A percentile compares a stretch with the other conserved stretches of the same genome.
Conservation (phyloP, 2,113 vertebrate genomes). For the Erythrocercus mccallii region DNA sequence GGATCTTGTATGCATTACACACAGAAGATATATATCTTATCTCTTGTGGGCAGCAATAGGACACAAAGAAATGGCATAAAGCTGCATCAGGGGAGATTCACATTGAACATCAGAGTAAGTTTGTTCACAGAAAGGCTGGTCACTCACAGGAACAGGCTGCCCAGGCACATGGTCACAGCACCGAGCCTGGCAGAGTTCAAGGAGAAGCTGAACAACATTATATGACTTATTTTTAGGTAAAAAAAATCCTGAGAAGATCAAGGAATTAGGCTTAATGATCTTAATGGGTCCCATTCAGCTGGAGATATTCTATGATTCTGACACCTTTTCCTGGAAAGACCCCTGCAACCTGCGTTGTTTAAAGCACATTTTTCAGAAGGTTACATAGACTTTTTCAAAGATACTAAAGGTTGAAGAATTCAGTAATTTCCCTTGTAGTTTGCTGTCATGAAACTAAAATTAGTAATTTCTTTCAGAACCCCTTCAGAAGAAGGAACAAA, state of each 20-base stretch:
- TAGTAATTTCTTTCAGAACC: not conserved
- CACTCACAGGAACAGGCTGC: not conserved
- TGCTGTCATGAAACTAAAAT: not conserved
- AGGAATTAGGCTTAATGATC: not conserved
- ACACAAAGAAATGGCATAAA: not conserved
- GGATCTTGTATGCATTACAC: not conserved
- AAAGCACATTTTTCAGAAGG: not conserved
- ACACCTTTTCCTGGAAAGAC: not conserved
- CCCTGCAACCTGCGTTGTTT: not conserved
- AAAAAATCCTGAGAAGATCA: not conserved
- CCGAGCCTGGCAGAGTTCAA: not conserved
- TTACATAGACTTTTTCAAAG: not conserved
- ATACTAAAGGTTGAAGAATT: not conserved
- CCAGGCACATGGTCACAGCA: not conserved
- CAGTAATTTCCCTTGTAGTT: not conserved
- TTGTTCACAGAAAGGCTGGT: not conserved
- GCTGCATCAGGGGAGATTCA: not conserved
- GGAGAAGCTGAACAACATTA: accelerated
- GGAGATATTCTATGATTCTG: not conserved
- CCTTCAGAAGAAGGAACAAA: not conserved
- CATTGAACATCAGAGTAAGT: not conserved
- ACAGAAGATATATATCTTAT: not conserved
- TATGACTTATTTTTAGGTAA: not conserved
- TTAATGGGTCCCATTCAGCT: not conserved
- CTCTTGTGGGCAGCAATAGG: not conserved